Evolutionary conservation across 2,888 invertebrate genomes (phyloP).

Genomic region (Choristoneura rosaceana): DNA sequence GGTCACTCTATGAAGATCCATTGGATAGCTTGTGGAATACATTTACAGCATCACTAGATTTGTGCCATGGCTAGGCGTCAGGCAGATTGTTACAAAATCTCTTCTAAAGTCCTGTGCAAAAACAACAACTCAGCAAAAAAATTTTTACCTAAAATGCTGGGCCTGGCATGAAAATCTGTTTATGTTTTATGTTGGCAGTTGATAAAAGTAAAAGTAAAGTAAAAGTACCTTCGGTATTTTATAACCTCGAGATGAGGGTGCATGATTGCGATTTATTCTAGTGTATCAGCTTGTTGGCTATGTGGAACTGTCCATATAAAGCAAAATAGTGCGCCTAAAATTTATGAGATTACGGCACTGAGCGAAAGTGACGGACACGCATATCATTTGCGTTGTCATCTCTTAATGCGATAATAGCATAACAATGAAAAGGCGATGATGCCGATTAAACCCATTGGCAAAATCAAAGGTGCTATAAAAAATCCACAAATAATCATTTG

Average conservation of each 20-base stretch:
- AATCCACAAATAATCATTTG: not conserved
- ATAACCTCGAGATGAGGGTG: not conserved
- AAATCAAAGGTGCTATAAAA: not conserved
- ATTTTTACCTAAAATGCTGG: not conserved
- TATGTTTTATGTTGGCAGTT: not conserved
- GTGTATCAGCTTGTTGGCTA: not conserved
- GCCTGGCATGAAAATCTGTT: not conserved
- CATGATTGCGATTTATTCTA: not conserved
- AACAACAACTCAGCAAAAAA: too few species aligned
- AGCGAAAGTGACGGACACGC: too few species aligned
- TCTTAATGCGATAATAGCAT: too few species aligned
- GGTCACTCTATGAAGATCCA: conserved; percentile 38
- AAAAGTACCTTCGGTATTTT: not conserved
- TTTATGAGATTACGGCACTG: too few species aligned
- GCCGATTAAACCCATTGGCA: not conserved
- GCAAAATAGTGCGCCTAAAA: too few species aligned
- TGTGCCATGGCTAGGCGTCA: not conserved
- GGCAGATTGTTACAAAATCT: not conserved
- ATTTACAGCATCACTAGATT: conserved; percentile 1
- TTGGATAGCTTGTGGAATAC: conserved; percentile 5
- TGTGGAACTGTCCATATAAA: not conserved
- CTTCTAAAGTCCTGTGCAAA: not conserved
- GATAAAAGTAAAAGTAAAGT: not conserved
- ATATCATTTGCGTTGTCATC: too few species aligned
- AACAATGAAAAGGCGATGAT: too few species aligned